Conservation (phyloP, 2,113 vertebrate genomes). For the Catharus minimus region DNA sequence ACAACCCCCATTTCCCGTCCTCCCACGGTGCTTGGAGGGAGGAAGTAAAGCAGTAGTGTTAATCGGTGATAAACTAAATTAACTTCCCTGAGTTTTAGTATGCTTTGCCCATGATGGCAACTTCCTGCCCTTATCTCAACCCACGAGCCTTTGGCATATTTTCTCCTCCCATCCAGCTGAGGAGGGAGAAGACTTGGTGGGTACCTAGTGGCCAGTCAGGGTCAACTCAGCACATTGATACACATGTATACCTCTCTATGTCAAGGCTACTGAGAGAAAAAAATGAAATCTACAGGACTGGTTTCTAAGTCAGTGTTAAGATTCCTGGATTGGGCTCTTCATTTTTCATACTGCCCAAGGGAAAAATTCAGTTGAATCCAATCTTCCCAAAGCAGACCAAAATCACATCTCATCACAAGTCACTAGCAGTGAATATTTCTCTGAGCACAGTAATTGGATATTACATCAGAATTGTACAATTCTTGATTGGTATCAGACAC, state of each 20-base stretch:
- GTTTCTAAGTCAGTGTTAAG: neutral
- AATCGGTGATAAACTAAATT: neutral
- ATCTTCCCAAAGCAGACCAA: neutral
- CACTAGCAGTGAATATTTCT: neutral
- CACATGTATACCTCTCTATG: neutral
- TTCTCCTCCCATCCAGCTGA: neutral
- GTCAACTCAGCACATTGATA: neutral
- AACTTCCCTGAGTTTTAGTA: neutral
- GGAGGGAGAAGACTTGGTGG: neutral
- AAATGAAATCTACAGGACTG: neutral
- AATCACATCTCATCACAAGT: neutral
- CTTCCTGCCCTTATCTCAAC: neutral
- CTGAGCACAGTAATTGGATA: neutral
- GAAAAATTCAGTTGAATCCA: neutral
- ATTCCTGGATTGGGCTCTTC: neutral
- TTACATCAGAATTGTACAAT: neutral
- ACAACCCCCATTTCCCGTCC: fast-evolving
- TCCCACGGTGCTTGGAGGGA: fast-evolving
- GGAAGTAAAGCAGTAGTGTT: neutral
- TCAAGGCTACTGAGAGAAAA: neutral
- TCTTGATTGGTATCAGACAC: neutral
- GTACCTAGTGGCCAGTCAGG: neutral
- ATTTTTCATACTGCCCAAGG: neutral
- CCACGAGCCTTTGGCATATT: fast-evolving
- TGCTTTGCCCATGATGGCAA: neutral